Percentiles rank a stretch among this genome's conserved stretches.
Conservation (phyloP, 1,140 invertebrate species). For the Solen grandis region DNA sequence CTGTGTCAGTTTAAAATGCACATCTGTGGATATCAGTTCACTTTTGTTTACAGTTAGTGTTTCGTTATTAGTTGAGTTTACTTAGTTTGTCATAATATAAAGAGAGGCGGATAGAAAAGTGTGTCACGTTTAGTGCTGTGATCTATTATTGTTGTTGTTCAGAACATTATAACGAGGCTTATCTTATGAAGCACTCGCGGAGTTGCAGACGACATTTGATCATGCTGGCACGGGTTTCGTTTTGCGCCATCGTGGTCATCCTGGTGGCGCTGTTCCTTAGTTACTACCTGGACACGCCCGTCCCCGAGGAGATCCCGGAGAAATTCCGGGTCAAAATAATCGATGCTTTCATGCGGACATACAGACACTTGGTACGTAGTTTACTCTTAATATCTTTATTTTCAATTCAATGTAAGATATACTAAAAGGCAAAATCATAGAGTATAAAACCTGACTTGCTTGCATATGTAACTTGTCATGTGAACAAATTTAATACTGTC, state of each 20-base stretch:
- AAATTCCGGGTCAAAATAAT: conserved; percentile 39
- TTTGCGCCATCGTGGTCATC: conserved; percentile 38
- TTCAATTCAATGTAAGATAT: neutral
- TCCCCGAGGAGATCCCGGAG: conserved; percentile 52
- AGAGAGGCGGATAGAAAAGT: too few relatives aligned
- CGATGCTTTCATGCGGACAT: conserved; percentile 46
- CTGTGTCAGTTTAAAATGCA: too few relatives aligned
- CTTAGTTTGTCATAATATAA: too few relatives aligned
- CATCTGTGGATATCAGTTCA: too few relatives aligned
- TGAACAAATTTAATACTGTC: neutral
- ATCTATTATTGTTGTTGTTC: too few relatives aligned
- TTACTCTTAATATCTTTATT: too few relatives aligned
- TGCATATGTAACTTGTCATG: neutral
- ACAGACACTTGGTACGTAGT: conserved; percentile 45
- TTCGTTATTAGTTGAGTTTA: too few relatives aligned
- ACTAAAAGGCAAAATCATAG: neutral
- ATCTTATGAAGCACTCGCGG: too few relatives aligned
- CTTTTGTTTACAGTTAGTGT: too few relatives aligned
- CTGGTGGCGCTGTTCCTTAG: conserved; percentile 35
- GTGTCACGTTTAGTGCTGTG: too few relatives aligned
- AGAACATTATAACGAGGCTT: too few relatives aligned
- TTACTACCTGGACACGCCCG: conserved; percentile 43
- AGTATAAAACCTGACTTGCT: neutral
- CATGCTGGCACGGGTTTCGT: conserved; percentile 20
- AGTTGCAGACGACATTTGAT: neutral